A percentile compares a stretch with the other conserved stretches of the same genome.
Evolutionary conservation across 2,888 invertebrate genomes (phyloP).

Genomic region (Automeris io): DNA sequence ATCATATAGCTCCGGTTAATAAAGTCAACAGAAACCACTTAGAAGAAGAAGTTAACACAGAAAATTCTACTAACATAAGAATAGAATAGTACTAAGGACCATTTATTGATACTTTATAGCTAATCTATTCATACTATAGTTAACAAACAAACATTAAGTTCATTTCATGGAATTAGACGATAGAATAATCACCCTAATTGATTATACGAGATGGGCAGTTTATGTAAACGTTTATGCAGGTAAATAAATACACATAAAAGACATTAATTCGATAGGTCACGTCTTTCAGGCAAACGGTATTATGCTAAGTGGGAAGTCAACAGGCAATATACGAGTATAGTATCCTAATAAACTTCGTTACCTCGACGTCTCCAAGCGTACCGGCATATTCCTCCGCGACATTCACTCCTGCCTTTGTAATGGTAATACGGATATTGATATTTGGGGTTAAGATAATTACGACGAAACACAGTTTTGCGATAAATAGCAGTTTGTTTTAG

Average conservation of each 20-base stretch:
- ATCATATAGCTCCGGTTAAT: too few species aligned
- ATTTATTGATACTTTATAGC: too few species aligned
- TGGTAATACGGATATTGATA: not conserved
- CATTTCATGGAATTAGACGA: too few species aligned
- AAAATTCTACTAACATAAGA: too few species aligned
- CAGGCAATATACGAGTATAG: conserved; percentile 13
- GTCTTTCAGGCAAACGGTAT: conserved; percentile 16
- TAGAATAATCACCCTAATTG: too few species aligned
- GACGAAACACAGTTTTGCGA: too few species aligned
- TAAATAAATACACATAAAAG: conserved; percentile 15
- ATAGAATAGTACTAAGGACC: too few species aligned
- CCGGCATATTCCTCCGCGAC: not conserved
- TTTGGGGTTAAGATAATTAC: not conserved
- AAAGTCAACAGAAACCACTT: too few species aligned
- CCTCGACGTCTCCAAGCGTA: conserved; percentile 2
- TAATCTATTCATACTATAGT: too few species aligned
- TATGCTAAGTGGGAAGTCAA: conserved; percentile 21
- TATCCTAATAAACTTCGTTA: conserved; percentile 17
- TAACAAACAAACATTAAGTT: too few species aligned
- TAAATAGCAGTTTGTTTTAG: too few species aligned
- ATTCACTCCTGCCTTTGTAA: not conserved
- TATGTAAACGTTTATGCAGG: conserved; percentile 16
- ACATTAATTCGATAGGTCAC: conserved; percentile 15
- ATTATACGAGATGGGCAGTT: conserved; percentile 11
- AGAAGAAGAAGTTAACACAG: too few species aligned